A percentile compares a stretch with the other conserved stretches of the same genome.
Evolutionary conservation across 2,797 vertebrate genomes (phyloP).

Genomic region (Steatocranus sp.): DNA sequence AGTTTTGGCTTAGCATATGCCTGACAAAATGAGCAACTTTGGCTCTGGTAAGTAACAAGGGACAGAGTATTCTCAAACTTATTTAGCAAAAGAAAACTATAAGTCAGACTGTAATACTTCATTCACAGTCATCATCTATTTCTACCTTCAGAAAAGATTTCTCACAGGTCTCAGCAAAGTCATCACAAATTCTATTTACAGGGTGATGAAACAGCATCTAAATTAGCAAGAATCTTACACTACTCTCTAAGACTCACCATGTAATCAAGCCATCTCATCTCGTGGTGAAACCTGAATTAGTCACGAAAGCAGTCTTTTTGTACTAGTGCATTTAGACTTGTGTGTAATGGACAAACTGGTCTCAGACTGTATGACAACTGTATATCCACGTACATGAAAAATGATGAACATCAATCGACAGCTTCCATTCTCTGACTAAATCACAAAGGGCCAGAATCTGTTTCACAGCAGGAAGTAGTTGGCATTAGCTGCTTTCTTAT

Average conservation of each 20-base stretch:
- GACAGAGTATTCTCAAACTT: background rate
- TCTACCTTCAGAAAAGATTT: background rate
- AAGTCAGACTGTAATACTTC: background rate
- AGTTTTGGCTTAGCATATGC: background rate
- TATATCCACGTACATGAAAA: background rate
- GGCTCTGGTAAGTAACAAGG: background rate
- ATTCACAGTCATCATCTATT: background rate
- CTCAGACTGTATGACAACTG: background rate
- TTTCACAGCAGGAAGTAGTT: background rate
- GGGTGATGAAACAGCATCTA: background rate
- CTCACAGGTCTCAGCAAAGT: background rate
- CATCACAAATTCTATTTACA: background rate
- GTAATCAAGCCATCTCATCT: background rate
- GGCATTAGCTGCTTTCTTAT: background rate
- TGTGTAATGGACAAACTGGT: background rate
- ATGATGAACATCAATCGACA: background rate
- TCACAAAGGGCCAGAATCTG: background rate
- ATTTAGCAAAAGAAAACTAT: background rate
- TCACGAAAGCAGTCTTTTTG: background rate
- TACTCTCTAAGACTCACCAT: background rate
- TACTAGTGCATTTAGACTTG: background rate
- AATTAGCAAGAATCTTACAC: background rate
- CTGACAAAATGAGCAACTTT: background rate
- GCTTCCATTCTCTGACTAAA: background rate
- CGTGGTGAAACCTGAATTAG: background rate